Conservation (phyloP, 2,888 invertebrate species). For the Mechanitis messenoides region DNA sequence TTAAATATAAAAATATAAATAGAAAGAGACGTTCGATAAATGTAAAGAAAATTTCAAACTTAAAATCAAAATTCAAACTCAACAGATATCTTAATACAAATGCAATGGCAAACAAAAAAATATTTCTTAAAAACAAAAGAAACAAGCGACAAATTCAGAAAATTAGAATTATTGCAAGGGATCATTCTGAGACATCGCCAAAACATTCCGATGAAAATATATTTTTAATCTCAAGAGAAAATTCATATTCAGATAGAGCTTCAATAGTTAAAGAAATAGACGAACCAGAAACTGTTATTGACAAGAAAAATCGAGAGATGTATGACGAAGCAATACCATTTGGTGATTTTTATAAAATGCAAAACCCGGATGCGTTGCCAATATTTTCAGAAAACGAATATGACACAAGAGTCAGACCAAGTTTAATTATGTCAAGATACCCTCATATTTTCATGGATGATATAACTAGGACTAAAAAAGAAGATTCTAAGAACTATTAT, state of each 20-base stretch:
- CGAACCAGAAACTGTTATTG: constrained; percentile 33
- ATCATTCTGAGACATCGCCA: constrained; percentile 34
- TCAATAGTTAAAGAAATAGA: constrained; percentile 43
- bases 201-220: constrained; percentile 50
- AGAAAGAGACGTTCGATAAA: constrained; percentile 48
- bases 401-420: constrained; percentile 40
- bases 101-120: constrained; percentile 40
- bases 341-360: constrained; percentile 29
- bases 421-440: constrained; percentile 56
- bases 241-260: constrained; percentile 47
- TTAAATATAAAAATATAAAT: constrained; percentile 33
- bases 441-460: constrained; percentile 62
- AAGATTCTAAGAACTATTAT: constrained; percentile 21
- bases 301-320: constrained; percentile 24
- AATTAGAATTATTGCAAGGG: constrained; percentile 53
- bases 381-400: constrained; percentile 35
- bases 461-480: constrained; percentile 41
- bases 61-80: constrained; percentile 47
- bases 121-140: constrained; percentile 50
- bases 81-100: constrained; percentile 52
- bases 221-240: constrained; percentile 51
- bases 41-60: constrained; percentile 44
- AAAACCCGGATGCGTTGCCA: constrained; percentile 27
- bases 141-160: constrained; percentile 56
- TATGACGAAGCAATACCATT: constrained; percentile 37